Base-by-base conservation (phyloP, 1,140 invertebrate species). In the Leptestheria dahalacensis region DNA sequence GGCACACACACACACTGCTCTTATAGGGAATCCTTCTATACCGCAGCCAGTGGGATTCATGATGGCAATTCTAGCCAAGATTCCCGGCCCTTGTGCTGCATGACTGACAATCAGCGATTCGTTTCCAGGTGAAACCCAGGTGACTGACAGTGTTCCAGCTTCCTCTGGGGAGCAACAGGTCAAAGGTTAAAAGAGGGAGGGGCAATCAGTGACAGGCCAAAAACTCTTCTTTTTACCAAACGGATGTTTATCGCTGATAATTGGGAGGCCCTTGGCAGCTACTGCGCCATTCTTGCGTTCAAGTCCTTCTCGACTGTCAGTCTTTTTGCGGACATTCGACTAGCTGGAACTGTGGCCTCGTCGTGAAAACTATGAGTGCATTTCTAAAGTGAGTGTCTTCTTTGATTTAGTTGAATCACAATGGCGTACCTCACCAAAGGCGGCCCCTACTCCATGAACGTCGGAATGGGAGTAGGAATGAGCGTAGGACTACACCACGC, bases 401-500 rank as follows among this genome's bases (percentile, higher is more conserved):
- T n/a, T n/a, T n/a, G n/a, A n/a, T n/a, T n/a, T n/a, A n/a, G n/a
- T n/a, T n/a, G 33, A 41, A 55, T 29, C 26, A 55, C 21, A 28
- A 60, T 60, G 58, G 58, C 58, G 47, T 60, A 60, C 49, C 51
- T 60, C 48, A 49, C 58, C 58, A 60, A 60, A 60, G 58, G 58
- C 29, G 51, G 48, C n/a, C 58, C 58, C 3, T 60, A 60, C 58
- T 48, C 29, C 23, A 52, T 60, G 48, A 60, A 60, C 23, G 51
- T 60, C 28, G 58, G 58, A n/a, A 49, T 60, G 24, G 58, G 58
- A n/a, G 29, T 60, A 20, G 58, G 58, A 4, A 33, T 56, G 53
- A 48, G 48, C 10, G 58, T 52, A 11, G 58, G 58, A n/a, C 49
- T 60, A 2, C 58, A 60, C 24, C 58, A 60, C 49, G 25, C 58